Conservation (phyloP, 2,113 vertebrate species). For the Myotis yumanensis region DNA sequence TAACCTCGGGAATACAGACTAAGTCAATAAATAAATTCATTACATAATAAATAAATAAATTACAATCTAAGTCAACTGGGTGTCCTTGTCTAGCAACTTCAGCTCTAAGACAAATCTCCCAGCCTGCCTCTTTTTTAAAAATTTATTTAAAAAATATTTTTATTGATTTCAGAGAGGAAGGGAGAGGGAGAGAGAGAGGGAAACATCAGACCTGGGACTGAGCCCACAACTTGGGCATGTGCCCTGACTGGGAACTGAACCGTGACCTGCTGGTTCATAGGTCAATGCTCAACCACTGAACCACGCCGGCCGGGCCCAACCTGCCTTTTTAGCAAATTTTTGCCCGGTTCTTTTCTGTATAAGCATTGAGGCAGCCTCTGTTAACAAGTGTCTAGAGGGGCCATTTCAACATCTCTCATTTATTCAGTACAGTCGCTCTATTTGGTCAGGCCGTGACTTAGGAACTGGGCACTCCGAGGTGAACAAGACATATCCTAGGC, state of each 20-base stretch:
- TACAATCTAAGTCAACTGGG: background rate
- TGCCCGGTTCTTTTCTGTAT: background rate
- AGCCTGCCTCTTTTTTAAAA: background rate
- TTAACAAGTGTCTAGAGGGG: background rate
- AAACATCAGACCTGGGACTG: no score
- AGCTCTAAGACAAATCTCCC: background rate
- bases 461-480: background rate
- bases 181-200: no score
- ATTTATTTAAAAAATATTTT: no score
- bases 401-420: background rate
- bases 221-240: no score
- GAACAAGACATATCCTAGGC: background rate
- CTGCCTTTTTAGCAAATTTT: background rate
- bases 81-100: background rate
- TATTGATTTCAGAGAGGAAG: no score
- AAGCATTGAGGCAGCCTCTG: background rate
- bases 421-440: background rate
- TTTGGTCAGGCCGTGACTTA: background rate
- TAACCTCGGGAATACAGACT: background rate
- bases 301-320: background rate
- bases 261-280: no score
- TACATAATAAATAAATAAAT: background rate
- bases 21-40: background rate
- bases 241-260: no score
- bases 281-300: no score